Evolutionary conservation across 37 sponge, comb jelly and placozoan genomes (phyloP), one percentile per base, ranked within the genome.

Genomic region (Chondrilla cf. caribensis): DNA sequence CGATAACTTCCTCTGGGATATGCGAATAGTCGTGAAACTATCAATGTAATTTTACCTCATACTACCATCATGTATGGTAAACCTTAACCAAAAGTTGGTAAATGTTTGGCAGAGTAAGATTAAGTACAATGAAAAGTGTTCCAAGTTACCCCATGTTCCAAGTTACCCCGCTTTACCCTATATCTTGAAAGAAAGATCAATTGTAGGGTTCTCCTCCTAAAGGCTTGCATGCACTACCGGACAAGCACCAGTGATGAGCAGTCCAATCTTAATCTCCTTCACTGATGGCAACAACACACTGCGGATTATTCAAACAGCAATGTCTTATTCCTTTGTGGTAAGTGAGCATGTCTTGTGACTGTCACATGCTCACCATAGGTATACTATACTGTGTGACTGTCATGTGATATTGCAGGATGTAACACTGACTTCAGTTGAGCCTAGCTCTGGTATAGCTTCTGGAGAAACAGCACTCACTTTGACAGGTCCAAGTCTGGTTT

Each of bases 391-490:
- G 11, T 47, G 51, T 47, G 51, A 47, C 51, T 47, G 9, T 47
- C 51, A 47, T 47, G 51, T 47, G 51, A 47, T 11, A 14, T 4
- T 28, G 25, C 64, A 62, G 64, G 43, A 2, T 2, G 38, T 73
- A n/a, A 24, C 43, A 2, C n/a, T 73, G 6, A 3, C 76, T 17
- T 19, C 9, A 11, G 76, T 73, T n/a, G 24, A 39, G 24, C 76
- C 76, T 6, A 39, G 0, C 21, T 8, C 21, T 73, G 76, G 76
- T 15, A 73, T 73, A 73, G 44, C 0, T 11, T 37, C 76, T 36
- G 76, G 76, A 43, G 76, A 43, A 17, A 73, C 76, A 2, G 43
- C 40, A 2, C 44, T 73, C 9, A 73, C 76, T 2, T 33, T 67
- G 68, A 33, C 31, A 1, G 29, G 32, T 67, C 68, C 29, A 17